These are phyloP conservation scores for Eptatretus burgeri DNA, from an alignment of 2,113 vertebrate genomes.

Conservation along the genomic window DNA sequence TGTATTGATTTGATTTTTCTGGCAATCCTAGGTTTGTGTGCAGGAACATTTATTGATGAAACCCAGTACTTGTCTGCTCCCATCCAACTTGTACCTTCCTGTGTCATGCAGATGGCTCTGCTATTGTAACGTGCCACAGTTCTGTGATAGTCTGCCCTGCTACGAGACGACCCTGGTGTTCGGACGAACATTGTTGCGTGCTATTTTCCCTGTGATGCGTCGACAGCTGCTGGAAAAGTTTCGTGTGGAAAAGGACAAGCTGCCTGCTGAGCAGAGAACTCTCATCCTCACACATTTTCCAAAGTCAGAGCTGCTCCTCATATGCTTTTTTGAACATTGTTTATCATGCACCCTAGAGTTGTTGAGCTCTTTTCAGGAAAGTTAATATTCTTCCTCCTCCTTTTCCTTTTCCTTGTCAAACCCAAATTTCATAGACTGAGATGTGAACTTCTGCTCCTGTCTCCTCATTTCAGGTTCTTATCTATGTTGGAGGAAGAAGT, in stretches of 20 bases:
- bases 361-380: too few relatives aligned
- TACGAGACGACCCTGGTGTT: slow-evolving; percentile 93
- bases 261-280: slow-evolving; percentile 77
- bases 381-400: too few relatives aligned
- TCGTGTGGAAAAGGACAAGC: slow-evolving; percentile 85
- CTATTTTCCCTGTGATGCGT: slow-evolving; percentile 80
- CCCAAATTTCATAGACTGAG: too few relatives aligned
- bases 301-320: slow-evolving; percentile 26
- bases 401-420: too few relatives aligned
- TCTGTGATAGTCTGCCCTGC: slow-evolving; percentile 78
- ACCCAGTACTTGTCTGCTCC: not conserved
- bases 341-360: too few relatives aligned
- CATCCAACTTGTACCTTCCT: too few relatives aligned
- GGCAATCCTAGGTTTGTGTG: not conserved
- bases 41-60: not conserved
- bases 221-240: slow-evolving; percentile 91
- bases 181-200: slow-evolving; percentile 65
- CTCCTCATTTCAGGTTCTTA: slow-evolving; percentile 33
- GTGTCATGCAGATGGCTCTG: slow-evolving; percentile 44
- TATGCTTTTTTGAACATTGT: too few relatives aligned
- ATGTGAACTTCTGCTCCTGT: too few relatives aligned
- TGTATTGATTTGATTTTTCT: not conserved
- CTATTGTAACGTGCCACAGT: slow-evolving; percentile 91
- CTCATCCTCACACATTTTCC: slow-evolving; percentile 96
- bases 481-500: slow-evolving; percentile 99